Percentiles rank a stretch among this genome's conserved stretches.
phyloP scores from a whole-genome alignment of 2,888 invertebrate genomes.

The Sericinus montela region DNA sequence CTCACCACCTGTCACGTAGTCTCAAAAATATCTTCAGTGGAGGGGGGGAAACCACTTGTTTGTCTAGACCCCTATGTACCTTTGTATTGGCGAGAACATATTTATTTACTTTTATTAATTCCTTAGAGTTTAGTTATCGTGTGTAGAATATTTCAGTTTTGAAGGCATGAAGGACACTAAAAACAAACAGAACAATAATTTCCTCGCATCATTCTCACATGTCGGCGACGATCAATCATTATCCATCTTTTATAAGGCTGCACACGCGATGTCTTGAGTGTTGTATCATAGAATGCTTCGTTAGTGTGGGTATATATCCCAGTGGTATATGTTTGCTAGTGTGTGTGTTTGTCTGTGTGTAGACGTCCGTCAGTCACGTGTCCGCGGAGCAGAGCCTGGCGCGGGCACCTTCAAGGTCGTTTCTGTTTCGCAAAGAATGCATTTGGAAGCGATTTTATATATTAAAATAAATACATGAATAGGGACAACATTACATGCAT shows the following conservation, averaged over 20 bases:
- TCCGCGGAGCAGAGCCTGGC: slow-evolving; percentile 36
- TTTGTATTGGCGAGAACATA: no score
- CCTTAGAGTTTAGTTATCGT: no score
- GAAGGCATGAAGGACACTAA: slow-evolving; percentile 1
- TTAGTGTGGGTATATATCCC: not conserved
- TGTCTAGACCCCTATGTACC: no score
- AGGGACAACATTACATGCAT: no score
- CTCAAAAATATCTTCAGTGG: no score
- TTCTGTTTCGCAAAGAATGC: slow-evolving; percentile 29
- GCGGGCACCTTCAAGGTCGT: slow-evolving; percentile 35
- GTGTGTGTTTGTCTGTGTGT: slow-evolving; percentile 33
- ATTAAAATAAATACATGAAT: no score
- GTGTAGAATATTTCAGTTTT: not conserved
- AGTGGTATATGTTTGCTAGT: not conserved
- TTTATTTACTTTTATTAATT: no score
- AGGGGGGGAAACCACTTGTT: no score
- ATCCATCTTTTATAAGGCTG: slow-evolving; percentile 19
- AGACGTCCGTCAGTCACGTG: slow-evolving; percentile 61
- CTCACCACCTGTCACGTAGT: no score
- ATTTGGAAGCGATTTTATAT: not conserved
- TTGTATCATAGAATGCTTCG: not conserved
- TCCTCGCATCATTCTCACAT: slow-evolving; percentile 15
- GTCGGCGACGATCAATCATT: slow-evolving; percentile 18
- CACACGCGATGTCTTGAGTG: slow-evolving; percentile 17
- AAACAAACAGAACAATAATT: slow-evolving; percentile 15